Evolutionary conservation across 2,888 invertebrate species (phyloP), one percentile per base, ranked within the genome.

Genomic region (Cerastis rubricosa): DNA sequence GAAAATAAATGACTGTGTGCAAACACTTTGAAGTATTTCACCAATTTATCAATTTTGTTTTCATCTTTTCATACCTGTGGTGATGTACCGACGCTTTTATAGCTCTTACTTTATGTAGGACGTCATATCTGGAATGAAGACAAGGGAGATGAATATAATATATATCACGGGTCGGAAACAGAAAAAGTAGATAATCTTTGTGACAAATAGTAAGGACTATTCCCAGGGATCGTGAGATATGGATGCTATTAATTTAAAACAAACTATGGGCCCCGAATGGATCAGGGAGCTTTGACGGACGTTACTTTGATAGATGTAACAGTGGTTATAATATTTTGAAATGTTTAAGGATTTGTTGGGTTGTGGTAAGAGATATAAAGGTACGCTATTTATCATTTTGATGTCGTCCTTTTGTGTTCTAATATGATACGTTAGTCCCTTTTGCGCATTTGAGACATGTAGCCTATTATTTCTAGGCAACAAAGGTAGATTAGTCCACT

Each of bases 181-280:
- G 91, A 94, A 94, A 94, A 94, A 94, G 93, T 92, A 92, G 92
- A 93, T 92, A 94, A 94, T 94, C 94, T 94, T 92, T 94, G 93
- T 95, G 94, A 95, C 91, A 94, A 94, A 95, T 95, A 90, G 91
- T 91, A 91, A 92, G 94, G 94, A 89, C 94, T 89, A 92, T 94
- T 94, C 89, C 89, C 89, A 86, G 90, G 93, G 93, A 92, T 91
- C 89, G 89, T 94, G 93, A 94, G 91, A 92, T 94, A 93, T 94
- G 89, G 90, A 84, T 78, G 90, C 90, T 93, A 93, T 94, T 94
- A 92, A 93, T 94, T 93, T 94, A 93, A 93, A 94, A 94, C 93
- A 94, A 94, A 94, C 93, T 94, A 93, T 92, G 89, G 89, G 92
- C 88, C 89, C 90, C 81, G 88, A 93, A 93, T 91, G 91, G 93